Percentiles rank a stretch among this genome's conserved stretches.
Conservation (phyloP, 2,888 invertebrate genomes). For the Cerastis leucographa region DNA sequence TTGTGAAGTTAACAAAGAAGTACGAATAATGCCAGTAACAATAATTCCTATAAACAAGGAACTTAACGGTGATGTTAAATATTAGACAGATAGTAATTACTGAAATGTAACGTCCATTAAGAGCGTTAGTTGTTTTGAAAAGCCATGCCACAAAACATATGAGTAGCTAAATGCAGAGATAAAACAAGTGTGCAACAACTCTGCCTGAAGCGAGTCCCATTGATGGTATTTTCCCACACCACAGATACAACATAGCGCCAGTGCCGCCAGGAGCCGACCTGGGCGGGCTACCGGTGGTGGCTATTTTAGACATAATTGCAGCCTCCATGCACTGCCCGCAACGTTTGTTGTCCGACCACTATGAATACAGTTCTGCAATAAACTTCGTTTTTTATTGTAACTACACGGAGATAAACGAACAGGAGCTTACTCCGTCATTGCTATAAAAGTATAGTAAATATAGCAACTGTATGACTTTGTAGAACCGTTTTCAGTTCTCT, state of each 20-base stretch:
- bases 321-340: conserved; percentile 65
- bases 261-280: conserved; percentile 64
- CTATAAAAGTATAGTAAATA: conserved; percentile 26
- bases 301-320: conserved; percentile 82
- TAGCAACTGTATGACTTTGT: conserved; percentile 3
- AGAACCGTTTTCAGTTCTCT: conserved; percentile 6
- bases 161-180: conserved; percentile 31
- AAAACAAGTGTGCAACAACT: conserved; percentile 35
- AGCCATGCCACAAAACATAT: conserved; percentile 9
- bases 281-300: conserved; percentile 72
- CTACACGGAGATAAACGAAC: conserved; percentile 45
- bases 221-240: conserved; percentile 59
- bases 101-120: conserved; percentile 11
- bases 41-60: conserved; percentile 12
- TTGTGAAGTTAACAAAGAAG: conserved; percentile 5
- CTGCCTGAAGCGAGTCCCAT: conserved; percentile 20
- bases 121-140: conserved; percentile 16
- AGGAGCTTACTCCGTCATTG: conserved; percentile 34
- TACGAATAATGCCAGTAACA: background rate
- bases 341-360: conserved; percentile 72
- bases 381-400: conserved; percentile 71
- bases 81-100: conserved; percentile 7
- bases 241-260: conserved; percentile 49
- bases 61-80: conserved; percentile 10
- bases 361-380: conserved; percentile 67